Evolutionary conservation across 2,888 invertebrate genomes (phyloP).

Genomic region (Agrotis exclamationis): DNA sequence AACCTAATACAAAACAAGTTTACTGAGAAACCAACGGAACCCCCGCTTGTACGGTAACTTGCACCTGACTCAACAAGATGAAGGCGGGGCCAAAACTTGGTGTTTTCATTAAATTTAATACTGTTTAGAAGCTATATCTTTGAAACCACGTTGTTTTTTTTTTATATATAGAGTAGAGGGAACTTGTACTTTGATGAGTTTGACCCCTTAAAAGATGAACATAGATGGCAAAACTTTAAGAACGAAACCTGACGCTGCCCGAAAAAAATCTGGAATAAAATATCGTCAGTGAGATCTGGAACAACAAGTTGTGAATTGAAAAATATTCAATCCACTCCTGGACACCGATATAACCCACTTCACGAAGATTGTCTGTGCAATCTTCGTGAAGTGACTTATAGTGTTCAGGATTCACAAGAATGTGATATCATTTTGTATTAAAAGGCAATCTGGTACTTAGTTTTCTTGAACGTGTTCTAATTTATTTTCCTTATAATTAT

Average conservation of each 20-base stretch:
- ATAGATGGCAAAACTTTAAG: neutral
- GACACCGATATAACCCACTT: too few species aligned
- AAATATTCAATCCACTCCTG: too few species aligned
- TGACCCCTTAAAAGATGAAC: slow-evolving; percentile 1
- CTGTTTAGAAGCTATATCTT: slow-evolving; percentile 55
- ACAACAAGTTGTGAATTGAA: too few species aligned
- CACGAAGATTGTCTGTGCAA: too few species aligned
- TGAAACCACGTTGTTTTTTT: slow-evolving; percentile 34
- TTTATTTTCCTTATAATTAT: too few species aligned
- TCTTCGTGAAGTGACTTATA: too few species aligned
- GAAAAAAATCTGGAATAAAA: too few species aligned
- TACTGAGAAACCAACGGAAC: slow-evolving; percentile 41
- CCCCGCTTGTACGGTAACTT: slow-evolving; percentile 28
- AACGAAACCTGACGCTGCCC: neutral
- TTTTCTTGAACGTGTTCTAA: too few species aligned
- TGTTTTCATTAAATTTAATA: slow-evolving; percentile 68
- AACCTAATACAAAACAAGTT: slow-evolving; percentile 14
- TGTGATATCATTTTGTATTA: too few species aligned
- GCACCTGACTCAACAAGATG: slow-evolving; percentile 33
- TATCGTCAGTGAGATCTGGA: too few species aligned
- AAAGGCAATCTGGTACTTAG: too few species aligned
- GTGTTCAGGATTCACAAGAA: too few species aligned
- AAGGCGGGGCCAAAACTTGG: slow-evolving; percentile 48
- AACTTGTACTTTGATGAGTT: slow-evolving; percentile 1
- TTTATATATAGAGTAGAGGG: slow-evolving; percentile 14